These are phyloP conservation scores for Spodoptera exigua DNA, from an alignment of 2,888 invertebrate genomes.

Conservation along the genomic window DNA sequence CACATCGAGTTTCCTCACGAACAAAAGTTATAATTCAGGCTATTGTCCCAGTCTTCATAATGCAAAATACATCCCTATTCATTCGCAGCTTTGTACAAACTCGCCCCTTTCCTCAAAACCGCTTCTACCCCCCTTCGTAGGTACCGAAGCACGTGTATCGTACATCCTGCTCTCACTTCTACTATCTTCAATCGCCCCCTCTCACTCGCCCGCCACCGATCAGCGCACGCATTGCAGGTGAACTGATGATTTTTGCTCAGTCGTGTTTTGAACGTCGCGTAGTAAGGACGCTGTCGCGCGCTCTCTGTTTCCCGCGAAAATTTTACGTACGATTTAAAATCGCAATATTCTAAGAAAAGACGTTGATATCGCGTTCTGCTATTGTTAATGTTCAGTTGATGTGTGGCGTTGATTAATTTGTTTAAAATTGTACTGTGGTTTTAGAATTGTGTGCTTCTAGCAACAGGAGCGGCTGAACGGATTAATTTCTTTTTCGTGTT, in stretches of 20 bases:
- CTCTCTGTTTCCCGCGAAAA: constrained; percentile 84
- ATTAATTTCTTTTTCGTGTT: constrained; percentile 60
- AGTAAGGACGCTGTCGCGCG: constrained; percentile 71
- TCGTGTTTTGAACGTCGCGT: constrained; percentile 75
- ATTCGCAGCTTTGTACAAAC: constrained; percentile 81
- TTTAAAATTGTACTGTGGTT: constrained; percentile 66
- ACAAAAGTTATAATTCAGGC: constrained; percentile 76
- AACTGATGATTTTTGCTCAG: constrained; percentile 70
- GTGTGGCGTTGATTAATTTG: constrained; percentile 74
- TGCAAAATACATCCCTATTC: constrained; percentile 82
- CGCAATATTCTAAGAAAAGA: constrained; percentile 49
- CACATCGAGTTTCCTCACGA: constrained; percentile 70
- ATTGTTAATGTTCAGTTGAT: constrained; percentile 68
- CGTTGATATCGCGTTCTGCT: constrained; percentile 51
- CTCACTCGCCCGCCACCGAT: constrained; percentile 72
- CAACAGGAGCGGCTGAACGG: constrained; percentile 57
- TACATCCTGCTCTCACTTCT: constrained; percentile 66
- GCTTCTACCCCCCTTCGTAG: constrained; percentile 75
- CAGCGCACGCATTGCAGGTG: constrained; percentile 89
- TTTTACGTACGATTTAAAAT: constrained; percentile 66
- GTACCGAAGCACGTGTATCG: constrained; percentile 81
- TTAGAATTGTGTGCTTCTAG: constrained; percentile 68
- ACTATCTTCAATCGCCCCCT: constrained; percentile 50
- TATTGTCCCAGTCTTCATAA: constrained; percentile 79
- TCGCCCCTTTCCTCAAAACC: constrained; percentile 83